Conservation (phyloP, 1,140 invertebrate species). For the Chymomyza costata region DNA sequence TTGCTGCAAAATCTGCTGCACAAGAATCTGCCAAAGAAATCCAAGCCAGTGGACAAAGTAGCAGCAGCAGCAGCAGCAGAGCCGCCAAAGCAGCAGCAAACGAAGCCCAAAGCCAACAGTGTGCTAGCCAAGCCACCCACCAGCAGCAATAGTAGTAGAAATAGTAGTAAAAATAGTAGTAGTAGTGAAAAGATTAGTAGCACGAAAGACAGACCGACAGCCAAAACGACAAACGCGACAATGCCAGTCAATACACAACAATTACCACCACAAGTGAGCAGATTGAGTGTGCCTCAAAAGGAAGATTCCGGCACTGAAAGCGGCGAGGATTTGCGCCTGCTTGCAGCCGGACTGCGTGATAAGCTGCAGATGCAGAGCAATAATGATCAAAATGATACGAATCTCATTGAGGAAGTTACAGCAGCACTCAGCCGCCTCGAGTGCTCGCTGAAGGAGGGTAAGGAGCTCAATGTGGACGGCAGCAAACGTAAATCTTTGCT, state of each 20-base stretch:
- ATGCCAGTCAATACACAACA: no score
- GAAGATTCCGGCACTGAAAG: conserved; percentile 83
- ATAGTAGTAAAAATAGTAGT: conserved; percentile 46
- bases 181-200: conserved; percentile 27
- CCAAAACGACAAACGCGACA: conserved; percentile 2
- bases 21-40: conserved; percentile 67
- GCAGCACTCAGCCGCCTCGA: conserved; percentile 84
- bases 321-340: conserved; percentile 78
- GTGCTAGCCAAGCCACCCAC: conserved; percentile 16
- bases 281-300: conserved; percentile 65
- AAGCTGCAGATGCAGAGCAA: conserved; percentile 56
- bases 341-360: conserved; percentile 70
- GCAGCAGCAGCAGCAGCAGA: conserved; percentile 20
- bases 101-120: not conserved
- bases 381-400: conserved; percentile 45
- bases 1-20: conserved; percentile 79
- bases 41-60: conserved; percentile 19
- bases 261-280: conserved; percentile 33
- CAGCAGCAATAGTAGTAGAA: conserved; percentile 24
- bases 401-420: conserved; percentile 86
- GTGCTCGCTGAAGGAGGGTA: conserved; percentile 80
- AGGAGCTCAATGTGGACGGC: conserved; percentile 76
- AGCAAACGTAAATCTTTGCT: conserved; percentile 81
- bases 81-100: conserved; percentile 33
- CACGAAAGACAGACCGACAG: conserved; percentile 24